Evolutionary conservation across 2,113 vertebrate species (phyloP).

Genomic region (Heterochromis multidens): DNA sequence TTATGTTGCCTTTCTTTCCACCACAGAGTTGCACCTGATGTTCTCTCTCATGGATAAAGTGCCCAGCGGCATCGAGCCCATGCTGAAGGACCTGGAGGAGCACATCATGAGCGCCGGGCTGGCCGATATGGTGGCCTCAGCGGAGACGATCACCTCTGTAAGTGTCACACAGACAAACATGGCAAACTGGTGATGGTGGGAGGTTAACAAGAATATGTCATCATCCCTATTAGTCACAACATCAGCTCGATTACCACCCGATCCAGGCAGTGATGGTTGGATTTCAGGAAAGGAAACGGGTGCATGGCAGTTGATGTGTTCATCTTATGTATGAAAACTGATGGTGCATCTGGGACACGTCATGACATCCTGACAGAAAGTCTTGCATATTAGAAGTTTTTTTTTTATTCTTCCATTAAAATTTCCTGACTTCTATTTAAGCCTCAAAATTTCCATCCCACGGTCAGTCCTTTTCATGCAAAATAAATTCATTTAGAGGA

Average conservation of each 20-base stretch:
- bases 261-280: background rate
- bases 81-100: conserved; percentile 99
- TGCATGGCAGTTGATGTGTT: background rate
- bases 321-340: background rate
- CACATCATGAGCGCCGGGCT: conserved; percentile 97
- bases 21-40: conserved; percentile 94
- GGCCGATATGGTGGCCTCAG: conserved; percentile 98
- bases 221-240: background rate
- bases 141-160: conserved; percentile 98
- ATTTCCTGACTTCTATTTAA: background rate
- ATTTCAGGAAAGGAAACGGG: background rate
- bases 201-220: background rate
- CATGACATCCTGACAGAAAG: no score
- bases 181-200: background rate
- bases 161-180: conserved; percentile 58
- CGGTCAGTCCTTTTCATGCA: background rate
- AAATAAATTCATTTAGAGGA: background rate
- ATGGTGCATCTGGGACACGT: no score
- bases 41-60: conserved; percentile 99
- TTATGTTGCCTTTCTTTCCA: background rate
- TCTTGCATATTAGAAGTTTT: background rate
- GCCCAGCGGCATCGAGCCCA: conserved; percentile 95
- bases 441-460: background rate
- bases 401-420: background rate
- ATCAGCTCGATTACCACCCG: no score